Conservation (phyloP, 1,140 invertebrate genomes). For the Samia ricini region DNA sequence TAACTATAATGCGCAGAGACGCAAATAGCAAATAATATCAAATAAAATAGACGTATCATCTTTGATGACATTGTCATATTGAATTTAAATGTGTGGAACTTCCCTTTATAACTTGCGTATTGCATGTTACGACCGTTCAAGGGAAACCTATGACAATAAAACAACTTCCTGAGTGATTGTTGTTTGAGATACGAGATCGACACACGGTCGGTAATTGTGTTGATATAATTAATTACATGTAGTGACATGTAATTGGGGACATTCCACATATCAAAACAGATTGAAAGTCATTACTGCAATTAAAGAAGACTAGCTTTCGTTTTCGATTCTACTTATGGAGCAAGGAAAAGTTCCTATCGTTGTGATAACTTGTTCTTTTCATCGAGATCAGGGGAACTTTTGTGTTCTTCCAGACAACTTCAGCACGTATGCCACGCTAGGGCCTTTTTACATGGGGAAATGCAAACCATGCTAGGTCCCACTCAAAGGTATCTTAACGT, state of each 20-base stretch:
- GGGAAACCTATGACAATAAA: constrained; percentile 55
- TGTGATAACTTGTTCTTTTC: no score
- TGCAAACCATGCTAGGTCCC: no score
- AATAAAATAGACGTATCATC: constrained; percentile 45
- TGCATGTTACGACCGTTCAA: constrained; percentile 37
- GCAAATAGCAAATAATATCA: constrained; percentile 37
- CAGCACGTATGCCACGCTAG: no score
- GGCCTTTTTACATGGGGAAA: no score
- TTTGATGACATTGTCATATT: constrained; percentile 33
- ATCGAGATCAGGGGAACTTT: no score
- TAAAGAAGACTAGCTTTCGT: neutral
- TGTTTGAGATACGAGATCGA: constrained; percentile 32
- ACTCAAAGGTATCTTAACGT: no score
- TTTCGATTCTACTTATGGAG: neutral
- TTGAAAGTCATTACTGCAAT: neutral
- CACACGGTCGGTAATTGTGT: constrained; percentile 27
- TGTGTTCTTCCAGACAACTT: no score
- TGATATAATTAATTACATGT: constrained; percentile 47
- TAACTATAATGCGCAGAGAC: constrained; percentile 6
- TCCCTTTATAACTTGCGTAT: constrained; percentile 43
- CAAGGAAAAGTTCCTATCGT: no score
- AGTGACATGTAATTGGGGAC: constrained; percentile 26
- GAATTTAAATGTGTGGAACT: constrained; percentile 9
- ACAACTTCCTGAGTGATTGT: constrained; percentile 48
- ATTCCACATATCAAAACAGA: neutral